Base-by-base conservation (phyloP, 2,113 vertebrate species). In the Falco punctatus region DNA sequence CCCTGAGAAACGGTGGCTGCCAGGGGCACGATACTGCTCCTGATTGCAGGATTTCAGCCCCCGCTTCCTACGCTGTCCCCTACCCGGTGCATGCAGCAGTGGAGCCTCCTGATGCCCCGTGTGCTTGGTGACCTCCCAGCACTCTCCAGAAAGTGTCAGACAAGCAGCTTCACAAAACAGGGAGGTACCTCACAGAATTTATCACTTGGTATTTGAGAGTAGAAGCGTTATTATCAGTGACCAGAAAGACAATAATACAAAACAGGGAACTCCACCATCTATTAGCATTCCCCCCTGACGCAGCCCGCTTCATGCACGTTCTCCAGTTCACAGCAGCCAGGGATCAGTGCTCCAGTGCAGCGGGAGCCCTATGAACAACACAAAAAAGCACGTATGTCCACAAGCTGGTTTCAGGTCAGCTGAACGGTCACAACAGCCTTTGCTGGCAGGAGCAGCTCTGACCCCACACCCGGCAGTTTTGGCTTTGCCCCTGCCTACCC, bases 381-480 rank as follows among this genome's bases (percentile, higher is more conserved):
- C 18, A 9, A 33, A 21, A 54, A 38, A 10, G 7, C 2, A 3
- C 9, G 15, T 4, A 9, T 1, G 2, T 23, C 49, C 42, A n/a
- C 1, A 2, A 32, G 44, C 4, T 6, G 9, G 28, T 28, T 24
- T 28, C n/a, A 42, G 24, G 30, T 24, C 16, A 57, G 44, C 35
- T 11, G 24, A 22, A 44, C 1, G 0, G 15, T 38, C 0, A 0
- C 27, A 24, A 42, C 13, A 58, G 51, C 22, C 32, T 16, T 28
- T 44, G 22, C 22, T 17, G 18, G n/a, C 24, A 11, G 20, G 7
- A 59, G 32, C 2, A 2, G 33, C 40, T 66, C 66, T 11, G 19
- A 23, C 19, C 5, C 33, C 0, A 1, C 27, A 6, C 20, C 1
- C 1, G 13, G 11, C 0, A 0, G 32, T 24, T 51, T 38, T 52